phyloP scores from a whole-genome alignment of 2,888 invertebrate species.

The Dexiosoma caninum region DNA sequence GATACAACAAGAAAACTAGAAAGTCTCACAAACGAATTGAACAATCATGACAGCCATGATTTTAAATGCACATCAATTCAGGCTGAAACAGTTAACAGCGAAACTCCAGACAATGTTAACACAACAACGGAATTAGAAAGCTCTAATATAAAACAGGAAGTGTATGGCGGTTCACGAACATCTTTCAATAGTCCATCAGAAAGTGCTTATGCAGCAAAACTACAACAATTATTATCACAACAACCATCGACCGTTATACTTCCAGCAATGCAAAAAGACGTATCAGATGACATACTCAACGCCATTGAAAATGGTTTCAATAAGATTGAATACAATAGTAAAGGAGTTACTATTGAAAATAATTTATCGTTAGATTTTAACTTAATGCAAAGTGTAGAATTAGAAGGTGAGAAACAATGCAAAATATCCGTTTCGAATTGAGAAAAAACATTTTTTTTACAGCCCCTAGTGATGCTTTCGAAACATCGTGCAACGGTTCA shows the following conservation, averaged over 20 bases:
- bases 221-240: constrained; percentile 4
- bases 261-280: neutral
- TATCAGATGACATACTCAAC: constrained; percentile 12
- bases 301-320: constrained; percentile 41
- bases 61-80: constrained; percentile 41
- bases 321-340: constrained; percentile 13
- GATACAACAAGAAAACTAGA: constrained; percentile 72
- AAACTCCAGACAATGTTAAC: neutral
- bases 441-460: too few species aligned
- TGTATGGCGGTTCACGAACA: neutral
- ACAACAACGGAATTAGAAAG: constrained; percentile 20
- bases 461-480: constrained; percentile 14
- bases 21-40: constrained; percentile 72
- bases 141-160: neutral
- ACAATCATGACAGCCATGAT: constrained; percentile 69
- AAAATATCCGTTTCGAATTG: too few species aligned
- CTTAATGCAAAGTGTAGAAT: constrained; percentile 70
- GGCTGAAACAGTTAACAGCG: neutral
- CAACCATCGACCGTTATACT: neutral
- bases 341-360: constrained; percentile 61
- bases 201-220: constrained; percentile 22
- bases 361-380: constrained; percentile 63
- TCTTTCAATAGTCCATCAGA: constrained; percentile 13
- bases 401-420: constrained; percentile 66
- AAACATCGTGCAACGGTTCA: constrained; percentile 38